Conservation (phyloP, 2,888 invertebrate species). For the Torymus tubicola region DNA sequence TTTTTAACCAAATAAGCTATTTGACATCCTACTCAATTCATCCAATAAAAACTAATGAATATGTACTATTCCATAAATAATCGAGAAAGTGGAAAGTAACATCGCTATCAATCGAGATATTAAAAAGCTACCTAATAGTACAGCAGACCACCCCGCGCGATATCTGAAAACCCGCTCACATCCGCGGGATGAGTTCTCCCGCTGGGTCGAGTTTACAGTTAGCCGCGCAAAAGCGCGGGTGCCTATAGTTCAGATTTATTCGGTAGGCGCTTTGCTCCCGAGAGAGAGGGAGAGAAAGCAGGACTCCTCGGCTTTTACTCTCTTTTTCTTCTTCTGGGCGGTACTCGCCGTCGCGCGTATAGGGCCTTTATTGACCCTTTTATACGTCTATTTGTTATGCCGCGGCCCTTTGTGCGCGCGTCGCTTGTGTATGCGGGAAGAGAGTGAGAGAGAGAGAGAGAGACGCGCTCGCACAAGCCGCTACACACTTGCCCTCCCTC, state of each 20-base stretch:
- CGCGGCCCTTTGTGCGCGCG: constrained; percentile 73
- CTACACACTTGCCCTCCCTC: constrained; percentile 55
- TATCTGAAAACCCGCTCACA: too few species aligned
- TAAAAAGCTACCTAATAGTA: too few species aligned
- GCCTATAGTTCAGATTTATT: constrained; percentile 72
- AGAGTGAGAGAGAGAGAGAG: constrained; percentile 51
- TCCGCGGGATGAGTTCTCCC: too few species aligned
- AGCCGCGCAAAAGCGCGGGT: constrained; percentile 60
- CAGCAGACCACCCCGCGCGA: too few species aligned
- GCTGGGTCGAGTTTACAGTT: too few species aligned
- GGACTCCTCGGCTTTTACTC: constrained; percentile 50
- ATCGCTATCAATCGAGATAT: too few species aligned
- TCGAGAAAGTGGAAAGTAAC: too few species aligned
- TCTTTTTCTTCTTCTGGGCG: constrained; percentile 43
- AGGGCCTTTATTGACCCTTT: constrained; percentile 75
- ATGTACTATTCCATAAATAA: too few species aligned
- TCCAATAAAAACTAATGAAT: too few species aligned
- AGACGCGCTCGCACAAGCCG: constrained; percentile 59
- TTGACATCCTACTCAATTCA: too few species aligned
- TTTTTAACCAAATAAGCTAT: too few species aligned
- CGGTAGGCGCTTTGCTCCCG: constrained; percentile 66
- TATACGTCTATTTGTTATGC: constrained; percentile 77
- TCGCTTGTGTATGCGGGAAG: constrained; percentile 65
- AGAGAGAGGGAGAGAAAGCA: constrained; percentile 58
- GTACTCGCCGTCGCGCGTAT: constrained; percentile 62